These are phyloP conservation scores for Epistrophe eligans DNA, from an alignment of 2,888 invertebrate genomes.

Conservation along the genomic window DNA sequence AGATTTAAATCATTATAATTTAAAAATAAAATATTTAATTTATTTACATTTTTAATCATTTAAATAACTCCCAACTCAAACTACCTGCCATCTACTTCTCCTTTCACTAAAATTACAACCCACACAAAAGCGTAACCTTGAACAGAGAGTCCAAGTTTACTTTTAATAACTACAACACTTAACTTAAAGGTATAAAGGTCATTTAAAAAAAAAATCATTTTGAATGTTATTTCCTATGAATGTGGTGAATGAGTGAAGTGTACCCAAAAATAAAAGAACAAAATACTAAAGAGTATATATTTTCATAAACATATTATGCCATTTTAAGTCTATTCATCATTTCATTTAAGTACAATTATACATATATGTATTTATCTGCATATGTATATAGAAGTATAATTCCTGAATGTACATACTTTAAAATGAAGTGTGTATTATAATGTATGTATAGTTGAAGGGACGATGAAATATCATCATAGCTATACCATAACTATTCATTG, in stretches of 20 bases:
- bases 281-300: constrained; percentile 18
- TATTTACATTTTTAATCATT: neutral
- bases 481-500: constrained; percentile 36
- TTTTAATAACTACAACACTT: neutral
- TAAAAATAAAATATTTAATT: neutral
- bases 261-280: constrained; percentile 25
- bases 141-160: constrained; percentile 20
- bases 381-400: neutral
- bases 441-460: constrained; percentile 43
- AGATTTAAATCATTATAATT: neutral
- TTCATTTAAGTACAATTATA: neutral
- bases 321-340: constrained; percentile 58
- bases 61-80: neutral
- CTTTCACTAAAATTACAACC: neutral
- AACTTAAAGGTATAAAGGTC: constrained; percentile 3
- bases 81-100: neutral
- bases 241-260: constrained; percentile 7
- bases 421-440: constrained; percentile 7
- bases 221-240: constrained; percentile 35
- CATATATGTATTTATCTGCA: neutral
- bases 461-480: constrained; percentile 64
- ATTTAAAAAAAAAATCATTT: neutral
- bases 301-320: constrained; percentile 39
- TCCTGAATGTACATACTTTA: neutral
- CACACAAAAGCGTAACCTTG: constrained; percentile 3